Percentiles rank a stretch among this genome's conserved stretches.
These are phyloP conservation scores for Athetis lepigone DNA, from an alignment of 2,888 invertebrate species.

Conservation along the genomic window DNA sequence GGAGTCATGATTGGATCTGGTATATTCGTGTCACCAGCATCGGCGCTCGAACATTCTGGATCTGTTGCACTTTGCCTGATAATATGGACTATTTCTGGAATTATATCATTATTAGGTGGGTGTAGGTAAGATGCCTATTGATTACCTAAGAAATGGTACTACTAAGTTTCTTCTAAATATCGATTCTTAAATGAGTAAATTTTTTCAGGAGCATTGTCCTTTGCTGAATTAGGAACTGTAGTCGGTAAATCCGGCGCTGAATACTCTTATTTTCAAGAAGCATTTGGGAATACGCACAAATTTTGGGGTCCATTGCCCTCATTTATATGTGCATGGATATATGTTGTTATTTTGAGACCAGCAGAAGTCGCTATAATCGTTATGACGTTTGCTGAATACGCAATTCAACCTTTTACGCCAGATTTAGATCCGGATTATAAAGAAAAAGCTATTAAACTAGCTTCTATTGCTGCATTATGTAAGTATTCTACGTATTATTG, in stretches of 20 bases:
- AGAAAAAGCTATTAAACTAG: conserved; percentile 90
- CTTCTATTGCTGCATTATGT: conserved; percentile 92
- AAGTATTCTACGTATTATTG: conserved; percentile 68
- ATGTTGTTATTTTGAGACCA: conserved; percentile 93
- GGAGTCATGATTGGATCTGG: conserved; percentile 98
- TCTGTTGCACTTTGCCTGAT: conserved; percentile 95
- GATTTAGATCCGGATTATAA: conserved; percentile 83
- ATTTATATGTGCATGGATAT: conserved; percentile 94
- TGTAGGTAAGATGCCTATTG: conserved; percentile 81
- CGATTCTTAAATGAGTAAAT: neutral
- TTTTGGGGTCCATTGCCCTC: conserved; percentile 94
- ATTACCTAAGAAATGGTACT: neutral
- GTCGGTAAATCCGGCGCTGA: conserved; percentile 95
- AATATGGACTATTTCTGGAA: conserved; percentile 94
- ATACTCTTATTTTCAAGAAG: conserved; percentile 94
- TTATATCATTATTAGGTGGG: conserved; percentile 94
- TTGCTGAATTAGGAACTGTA: conserved; percentile 95
- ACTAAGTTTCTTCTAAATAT: neutral
- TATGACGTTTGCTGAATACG: conserved; percentile 94
- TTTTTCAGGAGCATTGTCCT: conserved; percentile 93
- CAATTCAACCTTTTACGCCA: conserved; percentile 91
- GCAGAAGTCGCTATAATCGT: conserved; percentile 95
- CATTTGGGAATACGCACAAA: conserved; percentile 92
- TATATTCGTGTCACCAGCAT: conserved; percentile 96
- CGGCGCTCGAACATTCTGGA: conserved; percentile 94